Evolutionary conservation across 35 echinoderm and acorn worm species (phyloP).

Genomic region (Nesometra sesokonis): DNA sequence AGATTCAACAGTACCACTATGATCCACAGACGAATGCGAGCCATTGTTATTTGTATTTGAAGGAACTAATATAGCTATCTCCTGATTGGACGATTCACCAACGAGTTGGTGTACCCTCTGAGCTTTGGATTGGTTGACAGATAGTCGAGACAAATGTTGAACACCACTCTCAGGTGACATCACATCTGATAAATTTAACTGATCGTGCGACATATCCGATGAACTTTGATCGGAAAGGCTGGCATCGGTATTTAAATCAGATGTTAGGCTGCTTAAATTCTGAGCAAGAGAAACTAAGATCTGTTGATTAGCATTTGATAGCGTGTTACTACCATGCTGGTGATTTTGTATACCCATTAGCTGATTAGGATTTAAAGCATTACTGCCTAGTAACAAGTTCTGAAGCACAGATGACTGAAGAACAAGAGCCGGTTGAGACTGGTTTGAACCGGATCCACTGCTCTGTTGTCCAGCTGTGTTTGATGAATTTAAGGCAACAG

Average conservation of each 20-base stretch:
- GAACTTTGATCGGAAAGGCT: not conserved
- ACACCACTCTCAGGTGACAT: not conserved
- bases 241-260: not conserved
- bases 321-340: not conserved
- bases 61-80: not conserved
- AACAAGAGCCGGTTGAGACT: constrained; percentile 10
- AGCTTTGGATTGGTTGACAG: not conserved
- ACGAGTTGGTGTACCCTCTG: not conserved
- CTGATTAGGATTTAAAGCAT: not conserved
- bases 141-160: not conserved
- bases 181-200: not conserved
- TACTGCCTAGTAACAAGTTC: not conserved
- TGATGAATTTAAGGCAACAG: constrained; percentile 54
- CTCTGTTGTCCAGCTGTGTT: constrained; percentile 8
- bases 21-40: not conserved
- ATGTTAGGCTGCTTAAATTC: not conserved
- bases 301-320: not conserved
- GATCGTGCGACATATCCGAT: not conserved
- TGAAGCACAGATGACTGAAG: not conserved
- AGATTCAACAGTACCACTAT: not conserved
- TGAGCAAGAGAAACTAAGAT: not conserved
- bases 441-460: not conserved
- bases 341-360: not conserved
- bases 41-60: not conserved
- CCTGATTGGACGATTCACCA: constrained; percentile 8